Evolutionary conservation across 2,797 vertebrate species (phyloP).

Genomic region (Momotus momota): DNA sequence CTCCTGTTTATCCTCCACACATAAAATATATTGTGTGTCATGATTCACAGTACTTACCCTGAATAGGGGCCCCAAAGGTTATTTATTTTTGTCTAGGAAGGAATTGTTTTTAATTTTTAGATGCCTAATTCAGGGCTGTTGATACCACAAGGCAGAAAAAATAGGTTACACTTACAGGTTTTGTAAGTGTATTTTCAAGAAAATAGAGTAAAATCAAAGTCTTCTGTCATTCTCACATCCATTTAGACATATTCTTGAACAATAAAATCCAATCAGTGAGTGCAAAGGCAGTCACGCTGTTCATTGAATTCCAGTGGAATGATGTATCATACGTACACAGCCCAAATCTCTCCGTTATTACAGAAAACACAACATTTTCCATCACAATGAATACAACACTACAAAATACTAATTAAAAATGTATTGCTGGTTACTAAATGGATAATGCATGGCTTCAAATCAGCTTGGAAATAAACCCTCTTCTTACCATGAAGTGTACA

Average conservation of each 20-base stretch:
- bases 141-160: background rate
- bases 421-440: constrained; percentile 62
- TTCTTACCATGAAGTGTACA: constrained; percentile 33
- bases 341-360: background rate
- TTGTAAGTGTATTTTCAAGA: background rate
- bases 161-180: background rate
- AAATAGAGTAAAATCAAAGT: background rate
- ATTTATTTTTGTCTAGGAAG: background rate
- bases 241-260: background rate
- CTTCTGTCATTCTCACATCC: background rate
- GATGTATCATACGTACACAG: background rate
- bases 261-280: background rate
- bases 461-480: constrained; percentile 44
- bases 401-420: constrained; percentile 69
- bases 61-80: background rate
- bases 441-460: constrained; percentile 58
- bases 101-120: background rate
- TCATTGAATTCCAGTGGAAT: background rate
- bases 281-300: background rate
- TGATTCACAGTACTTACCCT: background rate
- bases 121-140: background rate
- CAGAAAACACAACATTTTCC: constrained; percentile 37
- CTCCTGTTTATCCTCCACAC: background rate
- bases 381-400: constrained; percentile 42
- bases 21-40: background rate